phyloP scores from a whole-genome alignment of 1,140 invertebrate genomes.

The Macrocentrus cingulum region DNA sequence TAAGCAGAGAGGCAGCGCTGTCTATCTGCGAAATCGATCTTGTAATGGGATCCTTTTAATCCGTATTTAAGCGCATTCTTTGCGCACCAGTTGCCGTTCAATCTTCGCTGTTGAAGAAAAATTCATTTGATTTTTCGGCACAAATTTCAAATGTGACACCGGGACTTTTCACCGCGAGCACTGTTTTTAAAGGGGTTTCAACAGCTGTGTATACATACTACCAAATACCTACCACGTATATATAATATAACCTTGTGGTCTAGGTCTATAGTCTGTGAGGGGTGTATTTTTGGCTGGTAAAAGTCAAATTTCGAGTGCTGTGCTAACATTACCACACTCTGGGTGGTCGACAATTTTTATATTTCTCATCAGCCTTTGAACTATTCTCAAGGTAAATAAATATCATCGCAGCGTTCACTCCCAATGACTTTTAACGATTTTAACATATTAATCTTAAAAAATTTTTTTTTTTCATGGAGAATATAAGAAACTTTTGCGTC shows the following conservation, averaged over 20 bases:
- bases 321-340: conserved; percentile 39
- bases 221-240: conserved; percentile 1
- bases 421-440: no score
- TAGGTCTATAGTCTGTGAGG: conserved; percentile 32
- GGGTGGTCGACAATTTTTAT: conserved; percentile 33
- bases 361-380: not conserved
- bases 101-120: not conserved
- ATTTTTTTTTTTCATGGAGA: no score
- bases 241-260: conserved; percentile 10
- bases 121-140: no score
- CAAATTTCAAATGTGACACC: no score
- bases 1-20: conserved; percentile 32
- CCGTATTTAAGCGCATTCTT: conserved; percentile 31
- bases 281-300: conserved; percentile 45
- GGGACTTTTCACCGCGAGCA: conserved; percentile 16
- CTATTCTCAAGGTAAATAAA: no score
- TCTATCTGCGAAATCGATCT: conserved; percentile 38
- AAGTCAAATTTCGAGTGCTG: conserved; percentile 52
- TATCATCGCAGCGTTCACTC: no score
- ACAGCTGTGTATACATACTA: conserved; percentile 48
- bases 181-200: conserved; percentile 46
- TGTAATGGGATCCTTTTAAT: conserved; percentile 37
- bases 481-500: no score
- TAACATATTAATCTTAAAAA: no score
- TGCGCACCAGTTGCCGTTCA: conserved; percentile 23